phyloP scores from a whole-genome alignment of 2,888 invertebrate genomes.

The Drosophila borealis region DNA sequence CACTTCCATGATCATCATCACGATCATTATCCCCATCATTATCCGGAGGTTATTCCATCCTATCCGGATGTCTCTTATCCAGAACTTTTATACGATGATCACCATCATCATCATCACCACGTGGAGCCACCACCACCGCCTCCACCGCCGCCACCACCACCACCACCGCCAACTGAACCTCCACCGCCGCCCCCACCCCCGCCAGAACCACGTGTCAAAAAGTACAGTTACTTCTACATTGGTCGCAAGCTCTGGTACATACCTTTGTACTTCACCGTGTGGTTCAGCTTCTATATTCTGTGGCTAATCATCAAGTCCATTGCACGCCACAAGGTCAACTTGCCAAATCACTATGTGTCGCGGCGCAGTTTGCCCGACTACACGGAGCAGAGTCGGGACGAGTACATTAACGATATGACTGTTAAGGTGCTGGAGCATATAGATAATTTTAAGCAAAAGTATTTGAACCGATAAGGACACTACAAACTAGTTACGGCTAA shows the following conservation, averaged over 20 bases:
- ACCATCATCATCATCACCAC: constrained; percentile 65
- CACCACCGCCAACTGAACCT: constrained; percentile 67
- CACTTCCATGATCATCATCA: constrained; percentile 59
- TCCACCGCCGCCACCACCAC: constrained; percentile 75
- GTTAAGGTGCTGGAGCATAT: constrained; percentile 82
- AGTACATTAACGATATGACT: constrained; percentile 82
- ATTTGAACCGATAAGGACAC: constrained; percentile 61
- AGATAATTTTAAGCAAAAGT: constrained; percentile 82
- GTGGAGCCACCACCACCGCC: constrained; percentile 61
- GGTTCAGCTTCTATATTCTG: constrained; percentile 87
- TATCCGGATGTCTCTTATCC: constrained; percentile 71
- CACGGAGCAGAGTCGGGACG: constrained; percentile 66
- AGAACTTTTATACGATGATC: constrained; percentile 71
- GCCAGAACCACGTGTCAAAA: constrained; percentile 85
- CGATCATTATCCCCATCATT: constrained; percentile 42
- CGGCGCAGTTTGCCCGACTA: constrained; percentile 75
- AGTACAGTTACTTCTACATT: constrained; percentile 89
- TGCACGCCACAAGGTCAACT: constrained; percentile 87
- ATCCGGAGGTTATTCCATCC: constrained; percentile 58
- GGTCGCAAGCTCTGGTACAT: constrained; percentile 90
- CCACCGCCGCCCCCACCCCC: constrained; percentile 70
- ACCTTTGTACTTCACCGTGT: constrained; percentile 89
- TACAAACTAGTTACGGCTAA: constrained; percentile 47
- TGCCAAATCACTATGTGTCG: constrained; percentile 83
- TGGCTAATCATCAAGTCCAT: constrained; percentile 89